Base-by-base conservation (phyloP, 2,797 vertebrate genomes). In the Epinephelus coioides region DNA sequence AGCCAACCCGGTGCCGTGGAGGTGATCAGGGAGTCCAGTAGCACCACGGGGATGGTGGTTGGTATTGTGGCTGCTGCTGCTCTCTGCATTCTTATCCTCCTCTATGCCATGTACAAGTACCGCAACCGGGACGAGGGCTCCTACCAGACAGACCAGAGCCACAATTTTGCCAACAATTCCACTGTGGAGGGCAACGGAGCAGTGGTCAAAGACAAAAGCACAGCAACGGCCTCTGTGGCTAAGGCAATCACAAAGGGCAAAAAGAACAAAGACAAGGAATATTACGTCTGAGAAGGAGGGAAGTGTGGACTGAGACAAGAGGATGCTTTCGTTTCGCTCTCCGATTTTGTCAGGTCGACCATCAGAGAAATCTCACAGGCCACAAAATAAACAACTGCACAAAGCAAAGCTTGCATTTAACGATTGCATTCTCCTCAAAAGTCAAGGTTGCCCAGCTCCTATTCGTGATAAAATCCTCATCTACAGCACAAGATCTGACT, bases 101-200 rank as follows among this genome's bases (percentile, higher is more conserved):
- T 98, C 84, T 98, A 98, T 85, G 97, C 97, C 95, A 98, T 98
- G 97, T 98, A 98, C 94, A 98, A 98, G 95, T 98, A 98, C 91
- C 97, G 97, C 86, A 98, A 98, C 95, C 95, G 97, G 57, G 97
- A 98, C 78, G 97, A 98, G 72, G 97, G 97, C 90, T 98, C 97
- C 89, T 98, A 98, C 95, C 97, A 97, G 91, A 95, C 97, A 90
- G 97, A 98, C 93, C 97, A 97, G 95, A 95, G 95, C 88, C 95
- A 97, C 79, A 97, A 95, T 88, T 97, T 97, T 95, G 95, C 96
- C 95, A 96, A 96, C 91, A 97, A 94, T 92, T 95, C 96, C 44
- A 95, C 96, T 19, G 86, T 90, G 5, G 97, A 97, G 92, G 97
- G 96, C 94, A 97, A 97, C 25, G 97, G 97, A 53, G 95, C 96